Percentiles rank a stretch among this genome's conserved stretches.
phyloP scores from a whole-genome alignment of 2,113 vertebrate genomes.

The Megaceryle torquata region DNA sequence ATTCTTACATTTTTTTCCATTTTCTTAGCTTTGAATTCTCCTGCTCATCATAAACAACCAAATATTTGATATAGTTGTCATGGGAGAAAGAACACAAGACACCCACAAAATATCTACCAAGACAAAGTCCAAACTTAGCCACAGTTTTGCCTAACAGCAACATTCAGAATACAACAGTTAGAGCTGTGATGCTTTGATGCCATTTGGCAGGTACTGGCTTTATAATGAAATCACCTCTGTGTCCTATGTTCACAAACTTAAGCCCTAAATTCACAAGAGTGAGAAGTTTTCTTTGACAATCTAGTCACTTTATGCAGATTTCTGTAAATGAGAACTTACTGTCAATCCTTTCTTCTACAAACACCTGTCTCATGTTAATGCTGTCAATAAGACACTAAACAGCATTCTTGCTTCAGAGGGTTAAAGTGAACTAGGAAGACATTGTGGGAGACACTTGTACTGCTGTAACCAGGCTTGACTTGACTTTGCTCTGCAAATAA shows the following conservation, averaged over 20 bases:
- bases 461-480: conserved; percentile 40
- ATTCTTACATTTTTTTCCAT: not conserved
- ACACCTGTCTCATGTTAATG: not conserved
- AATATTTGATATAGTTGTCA: not conserved
- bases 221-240: not conserved
- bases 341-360: not conserved
- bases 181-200: not conserved
- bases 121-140: not conserved
- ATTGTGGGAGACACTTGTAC: not conserved
- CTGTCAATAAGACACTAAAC: not conserved
- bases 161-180: not conserved
- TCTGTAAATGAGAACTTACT: not conserved
- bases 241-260: not conserved
- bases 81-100: not conserved
- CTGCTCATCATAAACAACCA: not conserved
- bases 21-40: not conserved
- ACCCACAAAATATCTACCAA: not conserved
- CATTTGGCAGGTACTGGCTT: not conserved
- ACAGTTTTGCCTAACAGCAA: not conserved
- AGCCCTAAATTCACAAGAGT: not conserved
- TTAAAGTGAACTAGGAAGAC: not conserved
- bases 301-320: not conserved
- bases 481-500: conserved; percentile 48
- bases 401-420: not conserved
- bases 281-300: not conserved